These are phyloP conservation scores for Castor canadensis DNA, from an alignment of 2,113 vertebrate genomes.

Conservation along the genomic window DNA sequence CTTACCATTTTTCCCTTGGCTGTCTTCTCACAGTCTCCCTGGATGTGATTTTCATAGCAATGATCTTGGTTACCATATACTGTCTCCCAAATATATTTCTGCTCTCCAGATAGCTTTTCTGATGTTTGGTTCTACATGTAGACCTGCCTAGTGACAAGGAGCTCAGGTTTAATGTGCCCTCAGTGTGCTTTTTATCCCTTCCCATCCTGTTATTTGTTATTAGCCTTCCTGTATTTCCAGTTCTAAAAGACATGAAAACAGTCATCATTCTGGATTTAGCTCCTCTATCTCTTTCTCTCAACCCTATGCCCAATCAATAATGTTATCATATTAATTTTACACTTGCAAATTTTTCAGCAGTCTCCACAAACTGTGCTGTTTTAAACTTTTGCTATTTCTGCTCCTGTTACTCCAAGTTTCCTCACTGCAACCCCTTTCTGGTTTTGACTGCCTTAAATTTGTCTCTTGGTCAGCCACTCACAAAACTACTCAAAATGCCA, in stretches of 20 bases:
- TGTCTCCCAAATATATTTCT: not conserved
- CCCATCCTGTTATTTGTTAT: no score
- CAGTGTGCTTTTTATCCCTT: not conserved
- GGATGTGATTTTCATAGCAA: not conserved
- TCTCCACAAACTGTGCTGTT: not conserved
- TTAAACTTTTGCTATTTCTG: not conserved
- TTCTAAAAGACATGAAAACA: not conserved
- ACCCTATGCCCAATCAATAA: not conserved
- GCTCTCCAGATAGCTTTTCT: not conserved
- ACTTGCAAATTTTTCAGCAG: not conserved
- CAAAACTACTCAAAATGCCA: not conserved
- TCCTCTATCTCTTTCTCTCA: no score
- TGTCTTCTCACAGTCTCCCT: not conserved
- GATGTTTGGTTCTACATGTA: not conserved
- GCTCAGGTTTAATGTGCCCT: not conserved
- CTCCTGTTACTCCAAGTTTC: not conserved
- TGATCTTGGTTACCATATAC: not conserved
- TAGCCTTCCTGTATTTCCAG: fast-evolving
- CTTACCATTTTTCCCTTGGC: not conserved
- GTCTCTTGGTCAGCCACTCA: not conserved
- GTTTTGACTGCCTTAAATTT: not conserved
- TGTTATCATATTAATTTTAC: not conserved
- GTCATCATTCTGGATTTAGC: not conserved
- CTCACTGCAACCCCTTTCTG: not conserved
- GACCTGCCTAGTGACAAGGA: not conserved